Conservation (phyloP, 2,888 invertebrate species). For the Tipula confusa region DNA sequence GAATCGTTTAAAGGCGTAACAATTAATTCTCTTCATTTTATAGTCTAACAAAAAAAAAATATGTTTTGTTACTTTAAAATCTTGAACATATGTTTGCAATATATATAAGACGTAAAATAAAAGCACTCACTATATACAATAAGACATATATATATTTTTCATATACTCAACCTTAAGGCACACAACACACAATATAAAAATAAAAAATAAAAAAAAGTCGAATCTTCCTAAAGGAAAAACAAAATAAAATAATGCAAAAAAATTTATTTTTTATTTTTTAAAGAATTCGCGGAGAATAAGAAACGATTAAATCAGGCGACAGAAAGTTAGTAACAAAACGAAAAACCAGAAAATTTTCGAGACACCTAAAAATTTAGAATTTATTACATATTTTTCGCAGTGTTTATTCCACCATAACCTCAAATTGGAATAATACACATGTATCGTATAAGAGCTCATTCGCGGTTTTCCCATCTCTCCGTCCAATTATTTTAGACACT, state of each 20-base stretch:
- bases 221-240: not conserved
- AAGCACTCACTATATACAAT: not conserved
- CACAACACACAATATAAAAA: not conserved
- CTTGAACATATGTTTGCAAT: conserved; percentile 6
- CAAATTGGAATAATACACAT: not conserved
- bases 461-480: not conserved
- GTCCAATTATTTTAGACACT: not conserved
- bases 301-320: conserved; percentile 25
- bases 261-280: not conserved
- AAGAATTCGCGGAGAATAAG: conserved; percentile 20
- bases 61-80: not conserved
- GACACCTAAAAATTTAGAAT: conserved; percentile 25
- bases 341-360: not conserved
- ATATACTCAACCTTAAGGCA: not conserved
- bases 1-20: conserved; percentile 20
- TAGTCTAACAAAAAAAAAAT: not conserved
- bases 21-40: conserved; percentile 12
- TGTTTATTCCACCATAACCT: not conserved
- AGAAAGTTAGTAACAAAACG: conserved; percentile 20
- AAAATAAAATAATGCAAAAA: not conserved
- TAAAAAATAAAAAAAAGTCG: not conserved
- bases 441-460: not conserved
- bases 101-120: not conserved
- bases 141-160: not conserved
- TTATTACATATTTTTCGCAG: not conserved